These are phyloP conservation scores for Eumaeus atala DNA, from an alignment of 1,140 invertebrate genomes.

Conservation along the genomic window DNA sequence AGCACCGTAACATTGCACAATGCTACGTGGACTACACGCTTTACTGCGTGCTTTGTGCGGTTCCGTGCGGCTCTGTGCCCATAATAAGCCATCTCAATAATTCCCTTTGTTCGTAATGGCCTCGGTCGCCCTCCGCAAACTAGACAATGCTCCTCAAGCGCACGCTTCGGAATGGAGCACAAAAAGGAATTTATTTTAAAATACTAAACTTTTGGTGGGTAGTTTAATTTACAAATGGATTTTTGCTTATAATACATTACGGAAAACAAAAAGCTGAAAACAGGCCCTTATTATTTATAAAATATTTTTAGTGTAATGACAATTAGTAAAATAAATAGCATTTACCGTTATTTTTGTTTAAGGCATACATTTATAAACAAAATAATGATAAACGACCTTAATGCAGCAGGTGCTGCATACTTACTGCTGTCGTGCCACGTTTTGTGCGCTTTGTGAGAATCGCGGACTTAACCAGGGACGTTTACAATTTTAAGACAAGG, in stretches of 20 bases:
- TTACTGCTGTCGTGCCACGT: too few relatives aligned
- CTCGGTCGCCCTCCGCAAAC: conserved; percentile 1
- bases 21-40: conserved; percentile 25
- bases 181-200: conserved; percentile 18
- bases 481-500: too few relatives aligned
- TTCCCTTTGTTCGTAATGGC: conserved; percentile 38
- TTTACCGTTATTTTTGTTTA: too few relatives aligned
- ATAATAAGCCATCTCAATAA: conserved; percentile 54
- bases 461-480: too few relatives aligned
- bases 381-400: too few relatives aligned
- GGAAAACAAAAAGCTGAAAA: too few relatives aligned
- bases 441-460: too few relatives aligned
- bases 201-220: conserved; percentile 13
- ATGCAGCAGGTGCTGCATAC: too few relatives aligned
- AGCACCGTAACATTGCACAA: conserved; percentile 14
- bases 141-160: conserved; percentile 17
- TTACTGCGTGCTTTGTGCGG: conserved; percentile 20
- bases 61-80: conserved; percentile 2
- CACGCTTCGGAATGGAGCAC: conserved; percentile 16
- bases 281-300: too few relatives aligned
- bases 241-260: conserved; percentile 4
- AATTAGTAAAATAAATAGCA: too few relatives aligned
- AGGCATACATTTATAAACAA: too few relatives aligned
- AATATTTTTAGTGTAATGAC: too few relatives aligned
- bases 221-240: conserved; percentile 17